Percentiles rank a stretch among this genome's conserved stretches.
Evolutionary conservation across 2,113 vertebrate genomes (phyloP).

Genomic region (Mus musculus): GRCm39 chr9:29878001-29878500

Average conservation of each 20-base stretch:
- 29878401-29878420: not conserved
- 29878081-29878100: not conserved
- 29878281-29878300: not conserved
- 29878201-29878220: not conserved
- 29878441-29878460: not conserved
- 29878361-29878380: not conserved
- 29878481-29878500: conserved; percentile 39
- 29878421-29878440: not conserved
- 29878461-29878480: conserved; percentile 5
- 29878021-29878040: conserved; percentile 31
- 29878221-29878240: not conserved
- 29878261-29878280: not conserved
- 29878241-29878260: not conserved
- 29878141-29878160: no score
- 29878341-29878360: not conserved
- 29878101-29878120: not conserved
- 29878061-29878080: not conserved
- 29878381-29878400: not conserved
- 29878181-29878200: not conserved
- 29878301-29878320: no score
- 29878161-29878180: no score
- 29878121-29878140: not conserved
- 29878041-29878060: not conserved
- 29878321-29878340: not conserved
- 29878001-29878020: conserved; percentile 38